Base-by-base conservation (phyloP, 2,113 vertebrate genomes). In the Melanotaenia duboulayi region DNA sequence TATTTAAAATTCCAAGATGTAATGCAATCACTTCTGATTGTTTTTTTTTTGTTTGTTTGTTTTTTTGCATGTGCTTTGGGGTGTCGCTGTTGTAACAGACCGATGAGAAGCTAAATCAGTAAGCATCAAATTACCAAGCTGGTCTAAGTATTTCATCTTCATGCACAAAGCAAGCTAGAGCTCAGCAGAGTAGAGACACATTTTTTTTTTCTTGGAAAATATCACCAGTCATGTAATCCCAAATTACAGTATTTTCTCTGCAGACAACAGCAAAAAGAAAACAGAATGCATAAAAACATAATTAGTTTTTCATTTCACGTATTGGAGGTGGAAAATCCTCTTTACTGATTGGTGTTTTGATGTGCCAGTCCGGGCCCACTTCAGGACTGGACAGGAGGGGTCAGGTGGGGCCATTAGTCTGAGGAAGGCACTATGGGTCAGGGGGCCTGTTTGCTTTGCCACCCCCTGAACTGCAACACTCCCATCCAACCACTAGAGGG, bases 351-450 rank as follows among this genome's bases (percentile, higher is more conserved):
- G 75, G 61, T 76, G 71, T 79, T 78, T 79, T 78, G 50, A 72
- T 40, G 46, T 2, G 39, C 11, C 76, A 51, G 72, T 82, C 42
- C 65, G 78, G 35, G 73, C 68, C 22, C 73, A 66, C 83, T 80
- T 75, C 46, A 50, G 58, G 22, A 25, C 52, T 61, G 65, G 72
- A 44, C 42, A 65, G 81, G 73, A 70, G 76, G 73, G 76, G 83
- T 84, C 84, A 85, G 78, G 76, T 40, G 80, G 78, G 86, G 78
- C 79, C 16, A 24, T 83, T 58, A 88, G 89, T 87, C 80, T 83
- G 82, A 85, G 85, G 91, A 94, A 93, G 93, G 93, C 93, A 93
- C 93, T 93, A 23, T 71, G 81, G 87, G 83, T 83, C 23, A 74
- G 39, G 0, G 72, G 52, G 74, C 56, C 52, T 55, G 84, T 78